A percentile compares a stretch with the other conserved stretches of the same genome.
Evolutionary conservation across 2,888 invertebrate species (phyloP).

Genomic region (Plagodis pulveraria): DNA sequence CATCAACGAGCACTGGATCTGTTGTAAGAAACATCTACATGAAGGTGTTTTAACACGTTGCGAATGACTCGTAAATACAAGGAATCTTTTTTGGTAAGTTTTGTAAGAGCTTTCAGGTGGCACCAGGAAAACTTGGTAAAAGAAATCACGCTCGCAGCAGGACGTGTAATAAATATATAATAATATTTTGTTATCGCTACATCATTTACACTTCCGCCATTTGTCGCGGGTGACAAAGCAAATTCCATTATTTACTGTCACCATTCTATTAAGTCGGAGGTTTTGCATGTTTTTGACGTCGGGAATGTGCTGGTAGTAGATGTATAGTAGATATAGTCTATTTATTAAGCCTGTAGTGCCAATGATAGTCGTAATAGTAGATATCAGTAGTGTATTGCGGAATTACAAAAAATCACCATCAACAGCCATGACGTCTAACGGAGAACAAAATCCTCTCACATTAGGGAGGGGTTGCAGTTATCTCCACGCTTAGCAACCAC

Average conservation of each 20-base stretch:
- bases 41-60: too few relatives aligned
- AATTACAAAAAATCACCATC: too few relatives aligned
- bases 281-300: slow-evolving; percentile 8
- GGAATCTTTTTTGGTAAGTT: background rate
- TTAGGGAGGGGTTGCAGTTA: too few relatives aligned
- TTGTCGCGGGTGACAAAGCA: slow-evolving; percentile 44
- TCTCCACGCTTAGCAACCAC: too few relatives aligned
- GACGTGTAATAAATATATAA: slow-evolving; percentile 13
- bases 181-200: slow-evolving; percentile 22
- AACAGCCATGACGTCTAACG: too few relatives aligned
- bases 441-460: too few relatives aligned
- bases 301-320: background rate
- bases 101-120: slow-evolving; percentile 1
- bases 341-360: background rate
- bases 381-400: too few relatives aligned
- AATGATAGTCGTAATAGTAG: too few relatives aligned
- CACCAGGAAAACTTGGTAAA: slow-evolving; percentile 12
- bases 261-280: slow-evolving; percentile 30
- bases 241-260: slow-evolving; percentile 52
- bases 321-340: too few relatives aligned
- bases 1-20: background rate
- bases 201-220: slow-evolving; percentile 50
- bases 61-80: too few relatives aligned
- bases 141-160: slow-evolving; percentile 14
- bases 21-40: too few relatives aligned